phyloP scores from a whole-genome alignment of 2,888 invertebrate species.

The Apodemia duryi region DNA sequence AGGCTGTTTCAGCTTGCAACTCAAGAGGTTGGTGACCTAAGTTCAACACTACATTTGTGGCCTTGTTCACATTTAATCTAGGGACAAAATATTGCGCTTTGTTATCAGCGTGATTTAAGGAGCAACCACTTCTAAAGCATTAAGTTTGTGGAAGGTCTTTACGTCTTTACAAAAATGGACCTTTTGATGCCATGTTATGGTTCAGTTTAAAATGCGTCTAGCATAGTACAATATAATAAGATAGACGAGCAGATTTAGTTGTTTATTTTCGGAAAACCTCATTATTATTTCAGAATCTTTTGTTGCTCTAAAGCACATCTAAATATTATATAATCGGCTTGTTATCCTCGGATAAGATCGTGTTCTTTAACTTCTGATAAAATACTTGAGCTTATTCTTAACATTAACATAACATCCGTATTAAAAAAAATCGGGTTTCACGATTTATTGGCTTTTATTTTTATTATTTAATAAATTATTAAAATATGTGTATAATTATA shows the following conservation, averaged over 20 bases:
- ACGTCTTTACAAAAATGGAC: background rate
- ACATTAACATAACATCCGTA: no score
- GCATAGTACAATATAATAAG: background rate
- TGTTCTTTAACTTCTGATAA: background rate
- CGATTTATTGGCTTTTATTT: no score
- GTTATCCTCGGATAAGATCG: background rate
- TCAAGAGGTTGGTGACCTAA: conserved; percentile 27
- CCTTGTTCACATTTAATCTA: conserved; percentile 34
- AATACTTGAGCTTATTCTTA: no score
- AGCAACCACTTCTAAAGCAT: conserved; percentile 34
- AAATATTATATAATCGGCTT: conserved; percentile 1
- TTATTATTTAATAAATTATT: no score
- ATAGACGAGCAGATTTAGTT: conserved; percentile 13
- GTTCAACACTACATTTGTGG: conserved; percentile 31
- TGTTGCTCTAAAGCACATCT: background rate
- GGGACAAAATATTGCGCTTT: conserved; percentile 36
- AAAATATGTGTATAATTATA: no score
- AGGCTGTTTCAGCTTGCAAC: conserved; percentile 3
- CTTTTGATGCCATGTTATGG: background rate
- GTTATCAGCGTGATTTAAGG: conserved; percentile 39
- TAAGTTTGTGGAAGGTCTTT: conserved; percentile 29
- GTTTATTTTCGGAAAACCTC: conserved; percentile 13
- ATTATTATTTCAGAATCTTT: conserved; percentile 12
- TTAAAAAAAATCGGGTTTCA: no score
- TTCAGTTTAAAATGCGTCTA: conserved; percentile 4